Evolutionary conservation across 2,888 invertebrate species (phyloP), one percentile per base, ranked within the genome.

Genomic region (Blastobasis lacticolella): DNA sequence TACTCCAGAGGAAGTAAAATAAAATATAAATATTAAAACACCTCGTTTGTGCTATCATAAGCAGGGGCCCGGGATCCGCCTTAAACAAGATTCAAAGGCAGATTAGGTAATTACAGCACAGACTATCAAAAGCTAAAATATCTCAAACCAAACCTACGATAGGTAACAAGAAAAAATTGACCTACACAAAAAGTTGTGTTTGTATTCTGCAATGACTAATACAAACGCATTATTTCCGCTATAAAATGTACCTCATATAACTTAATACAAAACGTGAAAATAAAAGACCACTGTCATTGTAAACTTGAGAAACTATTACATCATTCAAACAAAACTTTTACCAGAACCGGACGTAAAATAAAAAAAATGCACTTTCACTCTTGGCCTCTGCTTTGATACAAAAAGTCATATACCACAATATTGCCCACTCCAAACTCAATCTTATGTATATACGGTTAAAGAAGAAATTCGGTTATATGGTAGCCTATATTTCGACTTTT

Each of bases 361-460:
- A 77, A 79, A 78, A 23, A 78, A 78, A 75, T 75, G 68, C 59
- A 85, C 87, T 87, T 87, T 87, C 87, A 81, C 87, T 84, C 73
- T 63, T 66, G 56, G 56, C 59, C 53, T 59, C 58, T 49, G 6
- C 5, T 46, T 54, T 60, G 59, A 23, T 23, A 64, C 46, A 62
- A 70, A 78, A 69, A 47, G 72, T 60, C 59, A 40, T 58, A 67
- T 65, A 52, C 10, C 37, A 46, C 49, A 51, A 37, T 45, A 45
- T 36, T n/a, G n/a, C 6, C 44, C 6, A 63, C 5, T 44, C 50
- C 37, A 75, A 58, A 59, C 48, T 58, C 50, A 49, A 51, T 60
- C 55, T 57, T 72, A 64, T 9, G 0, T 0, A 0, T 0, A 0
- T 23, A 0, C 3, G 0, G 0, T 48, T 63, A 73, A 56, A 56